Evolutionary conservation across 2,797 vertebrate genomes (phyloP).

Genomic region (Centropyge bicolor): DNA sequence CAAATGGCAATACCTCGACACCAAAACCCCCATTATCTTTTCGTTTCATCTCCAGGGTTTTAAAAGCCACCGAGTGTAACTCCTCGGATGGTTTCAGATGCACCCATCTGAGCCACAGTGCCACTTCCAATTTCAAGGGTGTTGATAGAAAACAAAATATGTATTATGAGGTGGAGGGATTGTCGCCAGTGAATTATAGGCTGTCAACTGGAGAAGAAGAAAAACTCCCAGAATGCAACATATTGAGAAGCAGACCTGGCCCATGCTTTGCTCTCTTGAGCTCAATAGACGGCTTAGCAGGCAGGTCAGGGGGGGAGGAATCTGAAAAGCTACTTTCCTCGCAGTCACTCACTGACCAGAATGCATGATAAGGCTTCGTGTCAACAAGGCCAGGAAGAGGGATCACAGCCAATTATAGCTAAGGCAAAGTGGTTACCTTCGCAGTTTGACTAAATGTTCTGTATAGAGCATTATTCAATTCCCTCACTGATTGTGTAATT

Average conservation of each 20-base stretch:
- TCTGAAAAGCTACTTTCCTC: slow-evolving; percentile 87
- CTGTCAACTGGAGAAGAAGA: slow-evolving; percentile 64
- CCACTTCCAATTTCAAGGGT: slow-evolving; percentile 80
- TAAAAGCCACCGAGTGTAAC: slow-evolving; percentile 68
- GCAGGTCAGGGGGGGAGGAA: slow-evolving; percentile 87
- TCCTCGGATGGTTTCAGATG: slow-evolving; percentile 62
- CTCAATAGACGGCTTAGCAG: slow-evolving; percentile 85
- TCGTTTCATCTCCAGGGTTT: slow-evolving; percentile 69
- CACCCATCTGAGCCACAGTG: slow-evolving; percentile 70
- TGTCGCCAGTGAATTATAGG: slow-evolving; percentile 79
- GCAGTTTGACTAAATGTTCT: slow-evolving; percentile 88
- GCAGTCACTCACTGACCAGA: slow-evolving; percentile 89
- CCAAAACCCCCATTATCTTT: slow-evolving; percentile 69
- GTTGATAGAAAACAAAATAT: slow-evolving; percentile 85
- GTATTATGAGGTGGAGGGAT: slow-evolving; percentile 76
- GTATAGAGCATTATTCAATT: slow-evolving; percentile 91
- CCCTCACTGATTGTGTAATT: slow-evolving; percentile 86
- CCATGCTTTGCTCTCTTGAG: slow-evolving; percentile 79
- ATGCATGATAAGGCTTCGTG: slow-evolving; percentile 90
- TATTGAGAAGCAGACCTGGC: slow-evolving; percentile 74
- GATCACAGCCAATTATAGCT: slow-evolving; percentile 91
- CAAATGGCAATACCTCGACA: slow-evolving; percentile 65
- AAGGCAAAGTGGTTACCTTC: slow-evolving; percentile 90
- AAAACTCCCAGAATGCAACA: slow-evolving; percentile 74
- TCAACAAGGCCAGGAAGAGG: slow-evolving; percentile 89